A percentile compares a stretch with the other conserved stretches of the same genome.
These are phyloP conservation scores for Tenrec ecaudatus DNA, from an alignment of 2,113 vertebrate species.

Conservation along the genomic window DNA sequence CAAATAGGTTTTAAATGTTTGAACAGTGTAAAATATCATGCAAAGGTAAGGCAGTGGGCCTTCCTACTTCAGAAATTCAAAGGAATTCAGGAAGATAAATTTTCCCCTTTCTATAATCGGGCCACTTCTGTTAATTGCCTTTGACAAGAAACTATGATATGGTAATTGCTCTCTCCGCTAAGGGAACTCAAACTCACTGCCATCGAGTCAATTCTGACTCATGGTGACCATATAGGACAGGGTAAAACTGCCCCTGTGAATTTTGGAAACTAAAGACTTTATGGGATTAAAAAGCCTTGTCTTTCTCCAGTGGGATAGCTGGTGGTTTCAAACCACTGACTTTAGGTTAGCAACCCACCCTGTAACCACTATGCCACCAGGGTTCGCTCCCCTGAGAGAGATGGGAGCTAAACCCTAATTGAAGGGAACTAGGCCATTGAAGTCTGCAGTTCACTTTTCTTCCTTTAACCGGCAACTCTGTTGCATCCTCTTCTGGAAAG, in stretches of 20 bases:
- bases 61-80: constrained; percentile 10
- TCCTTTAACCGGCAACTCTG: constrained; percentile 14
- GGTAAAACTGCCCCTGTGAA: too few species aligned
- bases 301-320: too few species aligned
- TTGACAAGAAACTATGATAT: not conserved
- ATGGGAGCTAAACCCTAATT: constrained; percentile 35
- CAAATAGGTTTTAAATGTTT: constrained; percentile 11
- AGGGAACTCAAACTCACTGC: too few species aligned
- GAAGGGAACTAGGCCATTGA: constrained; percentile 38
- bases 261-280: too few species aligned
- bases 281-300: too few species aligned
- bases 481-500: constrained; percentile 26
- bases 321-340: too few species aligned
- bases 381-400: constrained; percentile 32
- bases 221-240: too few species aligned
- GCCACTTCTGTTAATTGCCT: not conserved
- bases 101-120: constrained; percentile 48
- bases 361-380: too few species aligned
- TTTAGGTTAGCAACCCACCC: too few species aligned
- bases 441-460: constrained; percentile 8
- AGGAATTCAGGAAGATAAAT: not conserved
- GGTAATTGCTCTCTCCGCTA: not conserved
- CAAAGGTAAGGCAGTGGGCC: not conserved
- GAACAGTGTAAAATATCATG: constrained; percentile 19
- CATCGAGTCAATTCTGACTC: too few species aligned